Conservation (phyloP, 2,113 vertebrate genomes). For the Mionectes macconnelli region DNA sequence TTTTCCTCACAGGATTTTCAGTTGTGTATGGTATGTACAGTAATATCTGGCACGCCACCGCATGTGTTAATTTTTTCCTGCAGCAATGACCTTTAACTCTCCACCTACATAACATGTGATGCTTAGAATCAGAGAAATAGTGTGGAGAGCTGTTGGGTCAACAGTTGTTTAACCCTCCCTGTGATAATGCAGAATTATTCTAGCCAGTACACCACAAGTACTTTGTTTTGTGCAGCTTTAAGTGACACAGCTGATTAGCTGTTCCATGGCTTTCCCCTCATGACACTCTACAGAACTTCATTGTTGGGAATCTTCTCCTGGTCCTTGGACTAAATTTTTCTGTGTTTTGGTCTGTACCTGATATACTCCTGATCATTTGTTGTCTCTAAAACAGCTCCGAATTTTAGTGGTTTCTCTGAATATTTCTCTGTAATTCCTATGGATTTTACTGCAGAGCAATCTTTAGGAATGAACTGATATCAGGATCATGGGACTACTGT, state of each 20-base stretch:
- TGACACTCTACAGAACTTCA: neutral
- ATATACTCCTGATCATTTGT: neutral
- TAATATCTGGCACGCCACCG: neutral
- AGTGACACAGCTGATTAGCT: conserved; percentile 10
- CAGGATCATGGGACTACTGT: neutral
- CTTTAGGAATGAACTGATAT: neutral
- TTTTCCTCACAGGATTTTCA: neutral
- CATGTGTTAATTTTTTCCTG: conserved; percentile 35
- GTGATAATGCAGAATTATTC: conserved; percentile 27
- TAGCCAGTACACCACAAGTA: conserved; percentile 7
- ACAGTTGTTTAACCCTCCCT: conserved; percentile 41
- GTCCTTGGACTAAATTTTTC: neutral
- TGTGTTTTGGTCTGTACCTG: neutral
- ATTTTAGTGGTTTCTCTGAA: neutral
- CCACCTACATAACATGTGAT: neutral
- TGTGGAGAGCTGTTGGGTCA: conserved; percentile 29
- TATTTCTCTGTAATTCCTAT: neutral
- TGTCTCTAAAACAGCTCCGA: neutral
- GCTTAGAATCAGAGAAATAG: conserved; percentile 30
- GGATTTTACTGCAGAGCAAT: neutral
- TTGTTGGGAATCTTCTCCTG: neutral
- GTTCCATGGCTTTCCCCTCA: neutral
- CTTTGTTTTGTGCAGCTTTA: conserved; percentile 39
- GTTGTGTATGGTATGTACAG: neutral
- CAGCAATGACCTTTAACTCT: conserved; percentile 26